A percentile compares a stretch with the other conserved stretches of the same genome.
Conservation (phyloP, 2,888 invertebrate species). For the Nemapogon koenigi region DNA sequence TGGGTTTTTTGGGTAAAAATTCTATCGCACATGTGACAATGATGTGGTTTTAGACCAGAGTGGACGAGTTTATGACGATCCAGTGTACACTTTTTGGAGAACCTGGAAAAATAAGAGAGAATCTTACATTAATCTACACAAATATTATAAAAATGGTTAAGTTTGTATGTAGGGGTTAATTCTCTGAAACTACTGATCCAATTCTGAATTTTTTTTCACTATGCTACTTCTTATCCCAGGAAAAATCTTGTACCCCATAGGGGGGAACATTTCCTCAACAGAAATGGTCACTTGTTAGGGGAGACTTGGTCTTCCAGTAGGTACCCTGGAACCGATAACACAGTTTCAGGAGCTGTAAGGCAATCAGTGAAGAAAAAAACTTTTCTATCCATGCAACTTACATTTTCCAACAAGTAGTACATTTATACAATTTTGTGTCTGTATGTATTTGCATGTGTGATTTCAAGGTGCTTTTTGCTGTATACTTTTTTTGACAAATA, state of each 20-base stretch:
- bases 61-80: constrained; percentile 17
- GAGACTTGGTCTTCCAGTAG: no score
- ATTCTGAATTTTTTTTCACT: no score
- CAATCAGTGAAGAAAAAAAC: no score
- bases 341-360: no score
- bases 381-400: constrained; percentile 13
- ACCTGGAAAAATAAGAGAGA: constrained; percentile 13
- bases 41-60: constrained; percentile 14
- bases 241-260: no score
- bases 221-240: no score
- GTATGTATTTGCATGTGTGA: constrained; percentile 29
- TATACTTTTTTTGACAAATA: constrained; percentile 29
- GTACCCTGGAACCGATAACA: no score
- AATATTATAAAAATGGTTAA: no score
- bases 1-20: constrained; percentile 18
- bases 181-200: no score
- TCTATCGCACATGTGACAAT: constrained; percentile 15
- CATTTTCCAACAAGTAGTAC: constrained; percentile 18
- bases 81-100: constrained; percentile 20
- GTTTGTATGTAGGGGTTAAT: no score
- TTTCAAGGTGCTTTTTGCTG: constrained; percentile 31
- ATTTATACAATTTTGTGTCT: constrained; percentile 16
- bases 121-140: not conserved
- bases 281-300: no score
- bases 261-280: no score